These are phyloP conservation scores for Caenorhabditis sulstoni DNA, from an alignment of 2,888 invertebrate genomes.

Conservation along the genomic window DNA sequence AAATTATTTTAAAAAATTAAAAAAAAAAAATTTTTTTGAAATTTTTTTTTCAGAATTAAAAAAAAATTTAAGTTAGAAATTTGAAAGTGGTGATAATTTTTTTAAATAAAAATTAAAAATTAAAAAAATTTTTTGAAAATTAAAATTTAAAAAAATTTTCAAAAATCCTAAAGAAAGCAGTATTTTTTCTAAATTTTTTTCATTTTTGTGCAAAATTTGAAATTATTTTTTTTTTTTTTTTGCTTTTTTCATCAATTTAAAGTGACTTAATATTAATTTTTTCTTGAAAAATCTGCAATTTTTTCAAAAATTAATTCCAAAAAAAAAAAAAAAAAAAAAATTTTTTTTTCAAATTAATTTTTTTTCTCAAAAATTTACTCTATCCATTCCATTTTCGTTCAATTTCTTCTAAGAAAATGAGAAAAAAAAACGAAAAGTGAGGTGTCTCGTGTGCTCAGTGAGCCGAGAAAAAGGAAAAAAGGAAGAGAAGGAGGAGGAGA, in stretches of 20 bases:
- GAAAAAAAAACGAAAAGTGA: conserved; percentile 11
- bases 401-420: neutral
- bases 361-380: too few species aligned
- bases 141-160: too few species aligned
- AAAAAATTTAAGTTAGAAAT: too few species aligned
- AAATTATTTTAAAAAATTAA: too few species aligned
- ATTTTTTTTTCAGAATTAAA: too few species aligned
- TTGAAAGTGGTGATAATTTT: too few species aligned
- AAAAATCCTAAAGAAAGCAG: too few species aligned
- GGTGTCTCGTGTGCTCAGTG: too few species aligned
- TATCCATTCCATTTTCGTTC: neutral
- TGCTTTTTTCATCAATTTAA: too few species aligned
- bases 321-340: neutral
- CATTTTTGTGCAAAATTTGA: neutral
- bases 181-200: neutral
- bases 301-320: neutral
- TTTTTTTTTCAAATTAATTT: neutral
- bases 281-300: neutral
- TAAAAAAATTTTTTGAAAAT: too few species aligned
- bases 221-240: neutral
- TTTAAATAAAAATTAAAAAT: too few species aligned
- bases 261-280: neutral
- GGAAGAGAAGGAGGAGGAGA: neutral
- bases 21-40: too few species aligned
- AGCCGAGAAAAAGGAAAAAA: conserved; percentile 17